Conservation (phyloP, 1,140 invertebrate species). For the Drosophila punjabiensis region DNA sequence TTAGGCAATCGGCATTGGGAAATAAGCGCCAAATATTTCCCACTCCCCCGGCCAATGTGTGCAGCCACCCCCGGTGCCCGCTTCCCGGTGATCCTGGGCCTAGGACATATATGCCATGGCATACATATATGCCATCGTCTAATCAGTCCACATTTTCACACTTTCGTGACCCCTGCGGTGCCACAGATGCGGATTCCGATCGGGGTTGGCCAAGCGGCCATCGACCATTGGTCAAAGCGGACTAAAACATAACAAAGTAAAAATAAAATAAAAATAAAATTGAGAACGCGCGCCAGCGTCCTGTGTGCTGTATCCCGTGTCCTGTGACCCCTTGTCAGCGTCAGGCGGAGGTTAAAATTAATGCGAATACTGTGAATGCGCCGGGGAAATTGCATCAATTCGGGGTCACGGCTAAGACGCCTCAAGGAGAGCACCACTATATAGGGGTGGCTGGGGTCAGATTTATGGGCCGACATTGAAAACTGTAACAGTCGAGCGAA, state of each 20-base stretch:
- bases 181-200: slow-evolving; percentile 30
- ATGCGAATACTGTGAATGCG: slow-evolving; percentile 78
- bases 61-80: slow-evolving; percentile 30
- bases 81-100: slow-evolving; percentile 42
- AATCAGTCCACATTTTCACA: slow-evolving; percentile 78
- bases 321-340: slow-evolving; percentile 72
- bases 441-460: slow-evolving; percentile 74
- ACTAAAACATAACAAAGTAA: slow-evolving; percentile 41
- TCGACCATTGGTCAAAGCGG: slow-evolving; percentile 41
- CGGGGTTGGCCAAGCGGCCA: slow-evolving; percentile 47
- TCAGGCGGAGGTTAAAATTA: slow-evolving; percentile 76
- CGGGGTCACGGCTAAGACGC: slow-evolving; percentile 79
- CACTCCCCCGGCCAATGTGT: not conserved
- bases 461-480: slow-evolving; percentile 71
- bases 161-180: slow-evolving; percentile 81
- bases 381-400: slow-evolving; percentile 75
- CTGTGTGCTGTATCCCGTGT: slow-evolving; percentile 2
- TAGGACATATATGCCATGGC: slow-evolving; percentile 17
- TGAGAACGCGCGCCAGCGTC: slow-evolving; percentile 54
- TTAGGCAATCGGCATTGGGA: slow-evolving; percentile 73
- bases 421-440: slow-evolving; percentile 54
- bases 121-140: slow-evolving; percentile 45
- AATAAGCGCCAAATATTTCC: slow-evolving; percentile 66
- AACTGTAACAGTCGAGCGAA: slow-evolving; percentile 65
- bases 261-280: slow-evolving; percentile 55